These are phyloP conservation scores for Siphonodentalium dalli DNA, from an alignment of 2,888 invertebrate genomes.

Conservation along the genomic window DNA sequence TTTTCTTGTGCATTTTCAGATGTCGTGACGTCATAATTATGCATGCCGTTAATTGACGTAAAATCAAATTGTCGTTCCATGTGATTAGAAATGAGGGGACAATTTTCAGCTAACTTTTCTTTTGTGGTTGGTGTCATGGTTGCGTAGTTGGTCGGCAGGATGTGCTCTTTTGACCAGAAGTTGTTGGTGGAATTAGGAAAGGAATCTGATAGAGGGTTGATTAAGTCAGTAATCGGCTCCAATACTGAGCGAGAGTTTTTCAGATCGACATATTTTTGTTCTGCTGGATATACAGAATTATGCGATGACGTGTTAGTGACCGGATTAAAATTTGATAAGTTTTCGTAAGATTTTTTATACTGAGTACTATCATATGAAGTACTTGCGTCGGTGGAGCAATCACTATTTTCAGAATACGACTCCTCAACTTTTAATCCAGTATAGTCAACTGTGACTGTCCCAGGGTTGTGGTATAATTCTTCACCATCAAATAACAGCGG, in stretches of 20 bases:
- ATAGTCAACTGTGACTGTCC: conserved; percentile 50
- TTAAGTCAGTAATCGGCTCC: no score
- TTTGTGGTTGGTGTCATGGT: conserved; percentile 55
- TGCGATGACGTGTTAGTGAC: neutral
- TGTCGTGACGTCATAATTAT: no score
- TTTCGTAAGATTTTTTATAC: conserved; percentile 45
- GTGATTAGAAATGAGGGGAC: conserved; percentile 54
- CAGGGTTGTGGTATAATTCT: conserved; percentile 44
- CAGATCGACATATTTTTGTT: no score
- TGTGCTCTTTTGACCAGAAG: conserved; percentile 21
- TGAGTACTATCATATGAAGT: conserved; percentile 25
- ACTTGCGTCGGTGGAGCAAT: conserved; percentile 58
- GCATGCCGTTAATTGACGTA: no score
- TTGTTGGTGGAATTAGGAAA: no score
- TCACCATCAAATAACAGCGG: conserved; percentile 57
- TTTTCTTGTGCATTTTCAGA: no score
- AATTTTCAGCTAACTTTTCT: conserved; percentile 54
- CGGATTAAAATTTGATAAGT: conserved; percentile 23
- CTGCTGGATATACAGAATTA: no score
- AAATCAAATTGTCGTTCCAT: no score
- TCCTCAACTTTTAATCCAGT: conserved; percentile 59
- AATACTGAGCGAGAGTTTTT: no score
- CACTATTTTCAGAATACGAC: conserved; percentile 63
- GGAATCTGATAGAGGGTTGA: no score
- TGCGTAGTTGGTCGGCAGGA: conserved; percentile 67